A percentile compares a stretch with the other conserved stretches of the same genome.
Conservation (phyloP, 2,797 vertebrate genomes). For the Gymnothorax javanicus region DNA sequence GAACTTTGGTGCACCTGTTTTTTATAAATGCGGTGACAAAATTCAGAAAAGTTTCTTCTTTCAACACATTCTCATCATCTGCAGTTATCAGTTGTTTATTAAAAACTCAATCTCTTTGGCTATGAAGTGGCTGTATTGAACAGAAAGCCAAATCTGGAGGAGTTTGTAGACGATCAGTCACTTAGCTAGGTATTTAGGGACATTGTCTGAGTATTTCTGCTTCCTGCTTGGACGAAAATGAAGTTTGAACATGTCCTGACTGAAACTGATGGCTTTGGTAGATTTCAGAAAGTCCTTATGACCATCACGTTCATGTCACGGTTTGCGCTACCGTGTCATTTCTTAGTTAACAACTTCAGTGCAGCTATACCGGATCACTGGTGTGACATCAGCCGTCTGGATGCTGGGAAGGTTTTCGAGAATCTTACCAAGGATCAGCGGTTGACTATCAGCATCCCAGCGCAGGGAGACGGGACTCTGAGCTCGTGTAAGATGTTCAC, state of each 20-base stretch:
- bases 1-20: too few species aligned
- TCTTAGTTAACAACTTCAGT: neutral
- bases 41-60: too few species aligned
- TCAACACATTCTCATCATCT: too few species aligned
- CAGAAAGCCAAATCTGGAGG: too few species aligned
- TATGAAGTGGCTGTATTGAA: too few species aligned
- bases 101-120: too few species aligned
- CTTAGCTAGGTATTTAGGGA: too few species aligned
- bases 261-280: constrained; percentile 25
- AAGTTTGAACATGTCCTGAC: constrained; percentile 84
- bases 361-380: constrained; percentile 74
- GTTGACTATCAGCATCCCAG: constrained; percentile 74
- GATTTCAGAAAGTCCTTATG: neutral
- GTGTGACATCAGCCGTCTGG: constrained; percentile 72
- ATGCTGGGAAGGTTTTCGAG: constrained; percentile 52
- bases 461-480: constrained; percentile 67
- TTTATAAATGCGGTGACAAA: too few species aligned
- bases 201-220: too few species aligned
- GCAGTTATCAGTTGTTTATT: too few species aligned
- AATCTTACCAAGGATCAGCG: constrained; percentile 75
- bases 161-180: too few species aligned
- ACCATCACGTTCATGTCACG: neutral
- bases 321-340: neutral
- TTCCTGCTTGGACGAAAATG: constrained; percentile 64
- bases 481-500: too few species aligned